Evolutionary conservation across 2,113 vertebrate genomes (phyloP).

Genomic region (Pterocles burchelli): DNA sequence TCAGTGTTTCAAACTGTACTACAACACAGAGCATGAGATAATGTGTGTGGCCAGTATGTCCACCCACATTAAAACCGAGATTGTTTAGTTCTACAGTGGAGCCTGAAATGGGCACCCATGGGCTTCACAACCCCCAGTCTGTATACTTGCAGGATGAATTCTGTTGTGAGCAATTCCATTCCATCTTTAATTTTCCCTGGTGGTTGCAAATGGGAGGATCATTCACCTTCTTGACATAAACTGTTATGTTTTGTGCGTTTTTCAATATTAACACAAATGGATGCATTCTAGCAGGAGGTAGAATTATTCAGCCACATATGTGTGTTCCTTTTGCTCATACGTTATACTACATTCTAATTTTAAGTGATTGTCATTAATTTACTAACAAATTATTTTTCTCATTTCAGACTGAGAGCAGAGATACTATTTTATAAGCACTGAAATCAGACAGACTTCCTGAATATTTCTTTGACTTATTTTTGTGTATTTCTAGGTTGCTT

Average conservation of each 20-base stretch:
- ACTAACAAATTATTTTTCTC: constrained; percentile 2
- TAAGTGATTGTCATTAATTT: constrained; percentile 8
- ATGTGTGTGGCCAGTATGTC: not conserved
- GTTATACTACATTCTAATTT: not conserved
- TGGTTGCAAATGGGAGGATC: not conserved
- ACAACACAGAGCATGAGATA: not conserved
- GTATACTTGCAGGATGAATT: not conserved
- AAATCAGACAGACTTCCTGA: not conserved
- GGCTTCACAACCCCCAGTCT: not conserved
- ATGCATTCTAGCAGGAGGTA: not conserved
- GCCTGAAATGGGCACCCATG: not conserved
- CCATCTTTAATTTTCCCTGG: not conserved
- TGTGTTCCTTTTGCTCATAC: not conserved
- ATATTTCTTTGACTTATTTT: constrained; percentile 23
- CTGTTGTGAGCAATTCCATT: not conserved
- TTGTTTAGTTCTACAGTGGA: not conserved
- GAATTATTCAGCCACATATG: not conserved
- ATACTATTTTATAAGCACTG: not conserved
- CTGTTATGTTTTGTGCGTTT: not conserved
- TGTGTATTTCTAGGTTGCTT: constrained; percentile 26
- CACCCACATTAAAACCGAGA: not conserved
- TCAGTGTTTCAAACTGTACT: not conserved
- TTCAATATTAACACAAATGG: constrained; percentile 19
- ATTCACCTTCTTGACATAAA: constrained; percentile 37
- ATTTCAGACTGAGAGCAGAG: not conserved